Percentiles rank a stretch among this genome's conserved stretches.
These are phyloP conservation scores for Cinara cedri DNA, from an alignment of 2,888 invertebrate genomes.

Conservation along the genomic window DNA sequence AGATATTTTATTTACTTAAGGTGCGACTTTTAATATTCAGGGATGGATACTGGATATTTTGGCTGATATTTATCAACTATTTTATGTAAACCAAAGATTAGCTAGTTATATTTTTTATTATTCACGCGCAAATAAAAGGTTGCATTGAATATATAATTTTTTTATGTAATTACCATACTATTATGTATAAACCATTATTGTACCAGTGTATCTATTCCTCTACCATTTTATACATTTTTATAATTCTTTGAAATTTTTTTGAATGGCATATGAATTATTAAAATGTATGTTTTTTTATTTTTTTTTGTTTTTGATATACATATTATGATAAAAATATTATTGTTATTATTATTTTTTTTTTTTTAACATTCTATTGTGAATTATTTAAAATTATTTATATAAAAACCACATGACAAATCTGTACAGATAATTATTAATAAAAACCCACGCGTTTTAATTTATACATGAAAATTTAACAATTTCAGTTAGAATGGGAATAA, in stretches of 20 bases:
- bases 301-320: constrained; percentile 38
- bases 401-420: not conserved
- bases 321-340: constrained; percentile 7
- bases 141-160: constrained; percentile 46
- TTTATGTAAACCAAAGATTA: constrained; percentile 55
- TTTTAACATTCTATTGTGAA: constrained; percentile 1
- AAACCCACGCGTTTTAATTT: constrained; percentile 2
- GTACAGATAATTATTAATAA: not conserved
- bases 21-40: constrained; percentile 19
- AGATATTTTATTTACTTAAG: constrained; percentile 48
- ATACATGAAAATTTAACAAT: constrained; percentile 4
- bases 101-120: constrained; percentile 55
- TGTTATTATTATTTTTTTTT: not conserved
- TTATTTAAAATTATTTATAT: not conserved
- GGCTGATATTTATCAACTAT: constrained; percentile 36
- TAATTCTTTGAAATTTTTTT: constrained; percentile 41
- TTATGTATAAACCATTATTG: constrained; percentile 24
- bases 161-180: constrained; percentile 19
- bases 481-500: constrained; percentile 2
- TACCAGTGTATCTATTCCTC: not conserved
- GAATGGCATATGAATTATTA: constrained; percentile 27
- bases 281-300: constrained; percentile 44
- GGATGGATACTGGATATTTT: not conserved
- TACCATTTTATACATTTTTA: constrained; percentile 23
- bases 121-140: constrained; percentile 53